Conservation (phyloP, 2,797 vertebrate species). For the Enteromius mattozi region DNA sequence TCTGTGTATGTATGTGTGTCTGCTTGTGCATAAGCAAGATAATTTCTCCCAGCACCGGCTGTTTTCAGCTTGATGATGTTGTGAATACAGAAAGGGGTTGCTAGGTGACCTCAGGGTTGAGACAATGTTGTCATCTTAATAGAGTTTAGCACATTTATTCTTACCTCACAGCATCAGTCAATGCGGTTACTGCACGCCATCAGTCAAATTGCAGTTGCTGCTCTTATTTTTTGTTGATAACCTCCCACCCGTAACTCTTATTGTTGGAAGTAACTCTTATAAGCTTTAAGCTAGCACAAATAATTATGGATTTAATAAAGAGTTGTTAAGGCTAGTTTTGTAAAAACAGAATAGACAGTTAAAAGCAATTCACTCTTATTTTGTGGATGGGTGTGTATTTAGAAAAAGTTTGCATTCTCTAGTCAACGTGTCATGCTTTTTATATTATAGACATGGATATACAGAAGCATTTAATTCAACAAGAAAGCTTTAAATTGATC, state of each 20-base stretch:
- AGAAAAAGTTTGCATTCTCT: neutral
- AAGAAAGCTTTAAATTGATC: neutral
- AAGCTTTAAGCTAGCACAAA: neutral
- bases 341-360: neutral
- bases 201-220: constrained; percentile 45
- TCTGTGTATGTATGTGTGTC: constrained; percentile 17
- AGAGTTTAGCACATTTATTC: constrained; percentile 68
- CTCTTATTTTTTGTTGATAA: neutral
- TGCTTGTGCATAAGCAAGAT: constrained; percentile 44
- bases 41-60: constrained; percentile 49
- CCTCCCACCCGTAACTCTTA: neutral
- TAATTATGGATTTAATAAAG: neutral
- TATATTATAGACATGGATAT: too few species aligned
- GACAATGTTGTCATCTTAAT: constrained; percentile 59
- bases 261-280: neutral
- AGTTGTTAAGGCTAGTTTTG: neutral
- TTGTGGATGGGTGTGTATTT: neutral
- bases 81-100: constrained; percentile 73
- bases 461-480: neutral
- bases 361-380: neutral
- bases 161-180: constrained; percentile 49
- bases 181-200: neutral
- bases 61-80: constrained; percentile 72
- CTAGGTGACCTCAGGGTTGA: constrained; percentile 66
- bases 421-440: neutral